Percentiles rank a stretch among this genome's conserved stretches.
phyloP scores from a whole-genome alignment of 2,113 vertebrate species.

The Tyto alba region DNA sequence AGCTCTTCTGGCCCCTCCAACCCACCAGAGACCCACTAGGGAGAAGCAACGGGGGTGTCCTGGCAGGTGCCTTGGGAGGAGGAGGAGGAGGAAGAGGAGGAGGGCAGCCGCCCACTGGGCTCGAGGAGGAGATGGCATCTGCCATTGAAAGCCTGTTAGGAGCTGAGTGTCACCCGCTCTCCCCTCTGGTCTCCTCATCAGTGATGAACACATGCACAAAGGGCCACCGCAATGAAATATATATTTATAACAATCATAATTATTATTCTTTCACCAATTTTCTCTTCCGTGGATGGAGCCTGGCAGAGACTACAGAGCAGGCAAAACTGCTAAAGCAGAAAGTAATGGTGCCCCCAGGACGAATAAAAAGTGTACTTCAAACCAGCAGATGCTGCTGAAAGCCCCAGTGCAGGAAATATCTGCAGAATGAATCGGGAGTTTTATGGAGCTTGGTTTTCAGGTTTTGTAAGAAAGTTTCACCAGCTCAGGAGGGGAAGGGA shows the following conservation, averaged over 20 bases:
- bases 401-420: slow-evolving; percentile 76
- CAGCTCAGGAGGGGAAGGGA: slow-evolving; percentile 20
- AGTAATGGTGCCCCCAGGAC: slow-evolving; percentile 77
- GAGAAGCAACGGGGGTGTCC: background rate
- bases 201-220: background rate
- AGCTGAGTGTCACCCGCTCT: background rate
- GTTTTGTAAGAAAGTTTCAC: slow-evolving; percentile 62
- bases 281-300: slow-evolving; percentile 69
- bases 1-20: background rate
- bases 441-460: slow-evolving; percentile 63
- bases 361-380: slow-evolving; percentile 76
- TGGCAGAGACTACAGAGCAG: slow-evolving; percentile 73
- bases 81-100: background rate
- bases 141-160: background rate
- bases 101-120: background rate
- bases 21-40: background rate
- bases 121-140: background rate
- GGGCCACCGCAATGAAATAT: slow-evolving; percentile 67
- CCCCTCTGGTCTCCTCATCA: slow-evolving; percentile 68
- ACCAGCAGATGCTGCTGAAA: slow-evolving; percentile 79
- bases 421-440: slow-evolving; percentile 72
- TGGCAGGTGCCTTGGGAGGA: background rate
- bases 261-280: slow-evolving; percentile 79
- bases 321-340: slow-evolving; percentile 72
- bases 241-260: slow-evolving; percentile 76